Evolutionary conservation across 2,888 invertebrate genomes (phyloP).

Genomic region (Fragum sueziense): DNA sequence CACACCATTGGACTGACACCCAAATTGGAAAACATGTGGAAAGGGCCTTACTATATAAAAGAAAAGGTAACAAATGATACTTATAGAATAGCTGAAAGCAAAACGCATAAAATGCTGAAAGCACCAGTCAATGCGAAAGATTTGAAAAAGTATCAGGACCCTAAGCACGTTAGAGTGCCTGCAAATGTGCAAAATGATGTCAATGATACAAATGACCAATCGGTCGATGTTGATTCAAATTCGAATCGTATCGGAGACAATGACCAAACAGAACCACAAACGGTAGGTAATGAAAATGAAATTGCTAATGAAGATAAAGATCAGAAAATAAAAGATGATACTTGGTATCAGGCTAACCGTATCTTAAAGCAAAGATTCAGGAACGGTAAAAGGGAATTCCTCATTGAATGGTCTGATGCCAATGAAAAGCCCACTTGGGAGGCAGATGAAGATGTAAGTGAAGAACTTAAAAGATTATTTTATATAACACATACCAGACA

Average conservation of each 20-base stretch:
- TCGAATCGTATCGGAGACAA: background rate
- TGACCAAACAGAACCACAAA: background rate
- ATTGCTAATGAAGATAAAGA: background rate
- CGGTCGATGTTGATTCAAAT: background rate
- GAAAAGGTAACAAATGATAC: too few species aligned
- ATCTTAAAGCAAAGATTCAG: constrained; percentile 28
- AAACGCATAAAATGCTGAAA: constrained; percentile 17
- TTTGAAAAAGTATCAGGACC: constrained; percentile 7
- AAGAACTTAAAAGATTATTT: constrained; percentile 27
- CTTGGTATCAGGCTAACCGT: constrained; percentile 25
- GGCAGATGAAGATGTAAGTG: constrained; percentile 27
- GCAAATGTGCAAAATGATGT: background rate
- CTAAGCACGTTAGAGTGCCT: background rate
- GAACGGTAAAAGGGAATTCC: constrained; percentile 15
- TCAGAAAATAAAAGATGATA: background rate
- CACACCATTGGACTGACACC: constrained; percentile 8
- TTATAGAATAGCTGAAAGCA: constrained; percentile 10
- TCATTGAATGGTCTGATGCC: constrained; percentile 24
- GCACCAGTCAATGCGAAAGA: too few species aligned
- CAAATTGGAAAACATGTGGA: constrained; percentile 39
- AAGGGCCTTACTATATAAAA: too few species aligned
- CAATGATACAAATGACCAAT: background rate
- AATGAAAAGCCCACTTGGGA: constrained; percentile 22
- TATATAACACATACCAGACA: constrained; percentile 15
- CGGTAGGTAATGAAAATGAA: background rate